A percentile compares a stretch with the other conserved stretches of the same genome.
Conservation (phyloP, 2,888 invertebrate genomes). For the Coelopa pilipes region DNA sequence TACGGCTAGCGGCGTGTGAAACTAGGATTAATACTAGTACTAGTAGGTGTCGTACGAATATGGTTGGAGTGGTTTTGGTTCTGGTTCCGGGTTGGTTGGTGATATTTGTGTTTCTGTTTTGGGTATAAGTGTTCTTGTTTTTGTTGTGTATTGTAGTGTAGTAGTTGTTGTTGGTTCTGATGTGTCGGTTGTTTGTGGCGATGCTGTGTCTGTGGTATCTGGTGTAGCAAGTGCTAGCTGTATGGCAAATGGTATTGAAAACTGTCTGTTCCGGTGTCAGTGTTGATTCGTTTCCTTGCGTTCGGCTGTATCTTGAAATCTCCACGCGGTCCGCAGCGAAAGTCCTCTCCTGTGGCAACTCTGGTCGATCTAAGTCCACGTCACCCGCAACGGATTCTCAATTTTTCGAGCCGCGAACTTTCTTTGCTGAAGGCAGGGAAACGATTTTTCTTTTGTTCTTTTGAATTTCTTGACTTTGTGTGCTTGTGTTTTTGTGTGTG, state of each 20-base stretch:
- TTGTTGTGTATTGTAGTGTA: slow-evolving; percentile 20
- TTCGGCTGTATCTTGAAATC: slow-evolving; percentile 59
- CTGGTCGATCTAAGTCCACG: no score
- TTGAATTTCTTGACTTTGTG: slow-evolving; percentile 1
- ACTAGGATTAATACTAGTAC: no score
- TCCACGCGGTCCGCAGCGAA: slow-evolving; percentile 15
- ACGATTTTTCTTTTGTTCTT: not conserved
- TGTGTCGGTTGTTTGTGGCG: slow-evolving; percentile 13
- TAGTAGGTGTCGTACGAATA: not conserved
- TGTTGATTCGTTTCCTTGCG: slow-evolving; percentile 60
- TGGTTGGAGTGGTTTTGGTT: not conserved
- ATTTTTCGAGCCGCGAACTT: not conserved
- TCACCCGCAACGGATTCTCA: no score
- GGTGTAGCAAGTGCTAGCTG: slow-evolving; percentile 62
- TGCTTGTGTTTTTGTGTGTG: slow-evolving; percentile 5
- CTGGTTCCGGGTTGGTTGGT: no score
- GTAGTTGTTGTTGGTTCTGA: slow-evolving; percentile 10
- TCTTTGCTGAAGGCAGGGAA: not conserved
- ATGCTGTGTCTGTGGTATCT: slow-evolving; percentile 34
- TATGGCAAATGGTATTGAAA: slow-evolving; percentile 67
- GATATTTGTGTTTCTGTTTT: not conserved
- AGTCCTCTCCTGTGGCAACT: not conserved
- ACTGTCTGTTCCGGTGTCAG: slow-evolving; percentile 69
- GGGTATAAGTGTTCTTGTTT: not conserved
- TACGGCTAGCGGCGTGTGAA: no score